Base-by-base conservation (phyloP, 2,888 invertebrate species). In the Drosophila nigritarsus region DNA sequence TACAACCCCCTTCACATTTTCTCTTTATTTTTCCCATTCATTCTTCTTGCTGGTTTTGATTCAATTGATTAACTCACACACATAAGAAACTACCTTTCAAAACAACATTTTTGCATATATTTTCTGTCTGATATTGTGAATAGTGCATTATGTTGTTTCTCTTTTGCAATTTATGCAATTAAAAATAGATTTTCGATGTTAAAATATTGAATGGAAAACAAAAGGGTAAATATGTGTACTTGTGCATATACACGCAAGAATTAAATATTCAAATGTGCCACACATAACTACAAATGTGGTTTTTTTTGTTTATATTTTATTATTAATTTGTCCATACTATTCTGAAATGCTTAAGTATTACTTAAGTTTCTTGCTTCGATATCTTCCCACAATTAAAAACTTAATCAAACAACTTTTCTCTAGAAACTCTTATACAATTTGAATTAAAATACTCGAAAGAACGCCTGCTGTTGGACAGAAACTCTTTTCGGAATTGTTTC, bases 21-120 rank as follows among this genome's bases (percentile, higher is more conserved):
- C 29, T 24, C 8, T 20, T 13, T 36, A 56, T 73, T 50, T 61
- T 53, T 56, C 8, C 38, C 34, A n/a, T 29, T 58, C 29, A 54
- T 34, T 51, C 42, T 53, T 18, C 50, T 63, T 55, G 40, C 49
- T 63, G 42, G 51, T 60, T 60, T 54, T 61, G 27, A 38, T 60
- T 18, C 42, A 30, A 60, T 62, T 48, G 61, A 59, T 81, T 69
- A 73, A 82, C 68, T 75, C 73, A 67, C 62, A 79, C 53, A 79
- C 27, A 29, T 15, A 7, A 36, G 15, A 13, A 36, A 6, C 15
- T 15, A 11, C 1, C 63, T 70, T 62, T 71, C 50, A 59, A 64
- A 56, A 51, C 54, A 64, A 62, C 4, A 40, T 66, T 75, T 74
- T 55, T 30, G 45, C 60, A 56, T 61, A 58, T 40, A 55, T 49